Evolutionary conservation across 1,140 invertebrate species (phyloP).

Genomic region (Zaprionus taronus): DNA sequence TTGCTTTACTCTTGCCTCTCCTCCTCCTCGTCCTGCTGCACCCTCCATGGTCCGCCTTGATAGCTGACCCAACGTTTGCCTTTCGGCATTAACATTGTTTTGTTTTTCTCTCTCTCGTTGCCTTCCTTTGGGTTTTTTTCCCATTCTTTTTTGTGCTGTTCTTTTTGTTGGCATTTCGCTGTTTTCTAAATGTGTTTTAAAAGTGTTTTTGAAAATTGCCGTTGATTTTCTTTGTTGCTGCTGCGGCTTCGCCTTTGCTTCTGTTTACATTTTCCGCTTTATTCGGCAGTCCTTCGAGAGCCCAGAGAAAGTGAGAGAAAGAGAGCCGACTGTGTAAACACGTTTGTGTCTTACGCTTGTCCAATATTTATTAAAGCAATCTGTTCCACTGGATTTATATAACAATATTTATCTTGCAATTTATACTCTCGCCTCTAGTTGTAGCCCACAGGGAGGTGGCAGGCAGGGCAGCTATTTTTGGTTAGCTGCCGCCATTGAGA

Average conservation of each 20-base stretch:
- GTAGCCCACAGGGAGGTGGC: slow-evolving; percentile 1
- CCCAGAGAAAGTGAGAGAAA: not conserved
- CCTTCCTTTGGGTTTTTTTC: not conserved
- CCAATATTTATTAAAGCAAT: slow-evolving; percentile 80
- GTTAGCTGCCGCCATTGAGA: slow-evolving; percentile 14
- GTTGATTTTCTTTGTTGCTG: slow-evolving; percentile 56
- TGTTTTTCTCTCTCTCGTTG: slow-evolving; percentile 10
- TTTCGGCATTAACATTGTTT: slow-evolving; percentile 67
- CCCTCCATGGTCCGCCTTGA: slow-evolving; percentile 13
- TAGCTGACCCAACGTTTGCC: slow-evolving; percentile 69
- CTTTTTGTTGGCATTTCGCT: slow-evolving; percentile 38
- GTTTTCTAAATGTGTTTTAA: slow-evolving; percentile 79
- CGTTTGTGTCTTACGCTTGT: slow-evolving; percentile 39
- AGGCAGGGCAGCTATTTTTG: slow-evolving; percentile 18
- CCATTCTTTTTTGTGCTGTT: slow-evolving; percentile 14
- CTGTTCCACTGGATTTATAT: slow-evolving; percentile 70
- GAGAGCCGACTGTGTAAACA: slow-evolving; percentile 60
- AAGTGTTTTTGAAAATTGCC: slow-evolving; percentile 71
- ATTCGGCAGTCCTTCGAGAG: not conserved
- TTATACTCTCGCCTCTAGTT: slow-evolving; percentile 39
- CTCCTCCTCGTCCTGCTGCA: no score
- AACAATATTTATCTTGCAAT: slow-evolving; percentile 75
- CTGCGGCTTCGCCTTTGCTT: slow-evolving; percentile 19
- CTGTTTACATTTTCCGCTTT: slow-evolving; percentile 10
- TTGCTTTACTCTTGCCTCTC: not conserved